phyloP scores from a whole-genome alignment of 2,113 vertebrate genomes.

The Xerus inauris region DNA sequence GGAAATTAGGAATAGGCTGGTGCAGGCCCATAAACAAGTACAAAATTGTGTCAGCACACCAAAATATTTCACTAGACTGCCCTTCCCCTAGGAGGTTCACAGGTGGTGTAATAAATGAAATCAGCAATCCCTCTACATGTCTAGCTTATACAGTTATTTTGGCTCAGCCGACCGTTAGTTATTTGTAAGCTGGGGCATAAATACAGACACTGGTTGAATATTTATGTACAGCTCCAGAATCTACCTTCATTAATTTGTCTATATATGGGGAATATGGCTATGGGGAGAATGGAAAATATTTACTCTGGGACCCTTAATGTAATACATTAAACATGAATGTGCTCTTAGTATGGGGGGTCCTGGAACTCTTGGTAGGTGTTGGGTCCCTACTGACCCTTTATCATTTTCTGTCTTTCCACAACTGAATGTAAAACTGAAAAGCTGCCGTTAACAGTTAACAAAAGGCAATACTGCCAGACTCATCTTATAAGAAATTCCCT shows the following conservation, averaged over 20 bases:
- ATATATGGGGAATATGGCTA: constrained; percentile 6
- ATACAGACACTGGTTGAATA: constrained; percentile 74
- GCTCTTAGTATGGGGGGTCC: not conserved
- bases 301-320: constrained; percentile 51
- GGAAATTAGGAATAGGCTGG: constrained; percentile 76
- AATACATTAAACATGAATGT: constrained; percentile 47
- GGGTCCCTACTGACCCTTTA: constrained; percentile 57
- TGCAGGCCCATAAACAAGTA: constrained; percentile 71
- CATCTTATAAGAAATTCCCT: constrained; percentile 46
- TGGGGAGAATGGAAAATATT: constrained; percentile 59
- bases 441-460: constrained; percentile 18
- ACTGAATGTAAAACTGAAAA: constrained; percentile 58
- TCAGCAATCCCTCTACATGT: constrained; percentile 46
- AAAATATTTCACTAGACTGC: constrained; percentile 75
- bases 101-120: constrained; percentile 77
- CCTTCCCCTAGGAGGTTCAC: constrained; percentile 69
- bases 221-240: constrained; percentile 69
- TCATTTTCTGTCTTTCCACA: constrained; percentile 58
- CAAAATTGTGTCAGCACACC: constrained; percentile 74
- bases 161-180: constrained; percentile 64
- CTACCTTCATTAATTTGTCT: constrained; percentile 72
- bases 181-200: constrained; percentile 71
- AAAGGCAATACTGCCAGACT: constrained; percentile 8
- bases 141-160: constrained; percentile 65
- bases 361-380: constrained; percentile 55